phyloP scores from a whole-genome alignment of 1,140 invertebrate genomes.

The Drosophila pseudoobscura region DNA sequence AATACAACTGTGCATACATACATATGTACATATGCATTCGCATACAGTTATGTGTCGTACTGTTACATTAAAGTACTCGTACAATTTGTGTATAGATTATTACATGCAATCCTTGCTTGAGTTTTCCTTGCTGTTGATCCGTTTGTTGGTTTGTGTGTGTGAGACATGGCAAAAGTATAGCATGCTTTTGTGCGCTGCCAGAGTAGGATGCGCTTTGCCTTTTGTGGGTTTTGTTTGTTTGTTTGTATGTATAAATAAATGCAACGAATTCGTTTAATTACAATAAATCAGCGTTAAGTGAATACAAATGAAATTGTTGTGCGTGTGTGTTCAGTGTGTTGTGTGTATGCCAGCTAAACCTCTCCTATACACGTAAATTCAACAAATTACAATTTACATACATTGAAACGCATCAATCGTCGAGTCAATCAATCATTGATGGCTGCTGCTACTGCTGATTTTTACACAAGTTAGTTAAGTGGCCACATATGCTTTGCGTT shows the following conservation, averaged over 20 bases:
- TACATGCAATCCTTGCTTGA: slow-evolving; percentile 61
- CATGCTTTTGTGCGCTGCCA: slow-evolving; percentile 48
- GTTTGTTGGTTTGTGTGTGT: slow-evolving; percentile 17
- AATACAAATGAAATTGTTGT: slow-evolving; percentile 48
- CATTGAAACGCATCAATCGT: slow-evolving; percentile 50
- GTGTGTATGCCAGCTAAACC: slow-evolving; percentile 45
- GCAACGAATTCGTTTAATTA: slow-evolving; percentile 66
- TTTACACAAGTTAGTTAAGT: slow-evolving; percentile 48
- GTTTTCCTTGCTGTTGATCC: slow-evolving; percentile 40
- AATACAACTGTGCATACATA: slow-evolving; percentile 65
- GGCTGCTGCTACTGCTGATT: slow-evolving; percentile 38
- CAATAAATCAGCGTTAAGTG: slow-evolving; percentile 62
- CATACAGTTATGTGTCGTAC: no score
- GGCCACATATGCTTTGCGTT: slow-evolving; percentile 47
- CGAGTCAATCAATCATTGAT: slow-evolving; percentile 38
- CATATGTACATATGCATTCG: slow-evolving; percentile 5
- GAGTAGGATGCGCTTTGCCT: slow-evolving; percentile 23
- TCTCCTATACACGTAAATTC: slow-evolving; percentile 65
- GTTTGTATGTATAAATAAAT: slow-evolving; percentile 52
- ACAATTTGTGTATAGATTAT: slow-evolving; percentile 46
- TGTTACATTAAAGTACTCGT: neutral
- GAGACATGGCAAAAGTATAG: slow-evolving; percentile 47
- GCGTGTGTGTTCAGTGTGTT: slow-evolving; percentile 22
- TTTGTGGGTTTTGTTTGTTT: slow-evolving; percentile 37
- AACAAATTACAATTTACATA: slow-evolving; percentile 75